phyloP scores from a whole-genome alignment of 1,140 invertebrate species.

The Araneus ventricosus region DNA sequence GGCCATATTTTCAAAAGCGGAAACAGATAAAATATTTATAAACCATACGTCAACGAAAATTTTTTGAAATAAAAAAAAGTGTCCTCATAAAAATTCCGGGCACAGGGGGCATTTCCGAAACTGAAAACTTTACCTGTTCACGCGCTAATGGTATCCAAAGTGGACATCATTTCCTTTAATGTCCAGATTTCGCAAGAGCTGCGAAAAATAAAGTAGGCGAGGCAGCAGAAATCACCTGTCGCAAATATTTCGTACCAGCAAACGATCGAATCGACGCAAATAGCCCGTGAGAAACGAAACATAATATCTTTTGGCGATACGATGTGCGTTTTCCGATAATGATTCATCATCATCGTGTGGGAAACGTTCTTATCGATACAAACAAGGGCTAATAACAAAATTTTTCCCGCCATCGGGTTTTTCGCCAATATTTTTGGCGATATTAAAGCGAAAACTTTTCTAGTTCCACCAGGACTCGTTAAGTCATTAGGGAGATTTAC shows the following conservation, averaged over 20 bases:
- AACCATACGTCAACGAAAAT: background rate
- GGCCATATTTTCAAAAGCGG: background rate
- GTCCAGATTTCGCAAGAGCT: conserved; percentile 2
- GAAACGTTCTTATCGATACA: conserved; percentile 63
- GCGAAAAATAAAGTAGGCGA: background rate
- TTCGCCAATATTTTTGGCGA: conserved; percentile 61
- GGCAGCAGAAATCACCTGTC: conserved; percentile 56
- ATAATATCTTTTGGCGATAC: conserved; percentile 64
- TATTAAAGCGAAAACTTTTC: conserved; percentile 70
- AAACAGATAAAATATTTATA: conserved; percentile 6
- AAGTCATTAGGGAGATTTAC: conserved; percentile 24
- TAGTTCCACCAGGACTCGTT: conserved; percentile 14
- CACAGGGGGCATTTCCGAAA: background rate
- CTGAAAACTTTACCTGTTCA: background rate
- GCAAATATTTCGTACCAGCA: background rate
- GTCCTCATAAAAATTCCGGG: background rate
- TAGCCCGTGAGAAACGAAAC: conserved; percentile 67
- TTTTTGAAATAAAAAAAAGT: background rate
- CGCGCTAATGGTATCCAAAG: background rate
- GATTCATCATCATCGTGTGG: conserved; percentile 62
- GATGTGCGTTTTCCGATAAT: conserved; percentile 68
- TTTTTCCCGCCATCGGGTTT: conserved; percentile 50
- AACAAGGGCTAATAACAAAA: conserved; percentile 52
- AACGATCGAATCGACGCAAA: conserved; percentile 67
- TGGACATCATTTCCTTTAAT: background rate